Base-by-base conservation (phyloP, 2,888 invertebrate species). In the Lasius fuliginosus region DNA sequence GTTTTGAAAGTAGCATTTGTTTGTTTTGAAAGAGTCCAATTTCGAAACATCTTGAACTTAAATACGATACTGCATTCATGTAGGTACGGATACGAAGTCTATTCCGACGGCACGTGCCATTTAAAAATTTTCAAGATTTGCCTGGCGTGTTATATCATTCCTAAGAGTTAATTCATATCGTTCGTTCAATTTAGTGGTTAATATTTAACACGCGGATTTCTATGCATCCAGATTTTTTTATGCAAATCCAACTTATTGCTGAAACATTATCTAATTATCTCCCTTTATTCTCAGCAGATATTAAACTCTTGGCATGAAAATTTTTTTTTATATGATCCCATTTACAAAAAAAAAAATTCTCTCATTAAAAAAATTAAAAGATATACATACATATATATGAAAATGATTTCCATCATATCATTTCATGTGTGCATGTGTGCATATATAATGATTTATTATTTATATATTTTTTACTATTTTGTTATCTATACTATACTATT, bases 1-100 rank as follows among this genome's bases (percentile, higher is more conserved):
- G 46, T 81, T 71, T 60, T 62, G 49, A 60, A 36, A 49, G 79
- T 60, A n/a, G 27, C 56, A 36, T 64, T 76, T 76, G 42, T 76
- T 76, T 76, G 75, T 76, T 76, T 76, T 64, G 75, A 76, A 49
- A 46, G 42, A 46, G 36, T 69, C 71, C 30, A 71, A 81, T 81
- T 81, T 81, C 71, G 71, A 49, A 71, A 60, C 79, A 71, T 60
- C 79, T 68, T 81, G 71, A 71, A 62, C 79, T 81, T 81, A 81
- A 79, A 79, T 79, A 36, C 23, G 79, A 81, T 46, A 60, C 23
- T 8, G 27, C 27, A 53, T 53, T n/a, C 18, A n/a, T 53, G n/a
- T n/a, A n/a, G n/a, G n/a, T 53, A n/a, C n/a, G n/a, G 6, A 53
- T 53, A 8, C 53, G 18, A 12, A 36, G 15, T 65, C 33, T 53